Base-by-base conservation (phyloP, 2,113 vertebrate genomes). In the Cebus imitator region DNA sequence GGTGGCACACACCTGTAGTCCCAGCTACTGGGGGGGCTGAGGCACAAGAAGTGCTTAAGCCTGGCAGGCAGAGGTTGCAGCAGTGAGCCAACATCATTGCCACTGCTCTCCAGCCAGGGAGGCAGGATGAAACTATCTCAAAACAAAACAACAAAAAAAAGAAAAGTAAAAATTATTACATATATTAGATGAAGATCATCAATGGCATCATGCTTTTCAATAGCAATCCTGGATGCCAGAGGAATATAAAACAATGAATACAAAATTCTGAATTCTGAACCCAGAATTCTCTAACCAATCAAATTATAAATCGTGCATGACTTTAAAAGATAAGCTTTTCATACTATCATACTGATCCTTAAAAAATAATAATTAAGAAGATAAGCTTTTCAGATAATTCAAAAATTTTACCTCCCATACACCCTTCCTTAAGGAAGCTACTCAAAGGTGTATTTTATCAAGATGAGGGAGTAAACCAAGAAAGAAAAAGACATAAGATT, bases 191-290 rank as follows among this genome's bases (percentile, higher is more conserved):
- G 32, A 90, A 96, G 37, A 76, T 20, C 35, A 12, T 82, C 81
- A 90, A 43, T 40, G 32, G 6, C 23, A 84, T 45, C 52, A 64
- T 21, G 78, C 35, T 35, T 88, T 70, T 43, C 72, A 92, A 6
- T 6, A 79, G n/a, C 70, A 72, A 79, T 83, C 61, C 70, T 79
- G 32, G 72, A 92, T 72, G 82, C n/a, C 45, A 61, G 50, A 89
- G 55, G 52, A 84, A 72, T 78, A 72, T 40, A 18, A 92, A 91
- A 70, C 12, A 13, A 68, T 91, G 27, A 87, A 91, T 37, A 78
- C 13, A 88, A 72, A 95, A 92, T 58, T 78, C 48, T 87, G 30
- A 90, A 55, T 93, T 90, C 64, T 91, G 50, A 94, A 79, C 37
- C 21, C 5, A 35, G 58, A 92, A 95, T 55, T 79, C 79, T 84